A percentile compares a stretch with the other conserved stretches of the same genome.
phyloP scores from a whole-genome alignment of 2,113 vertebrate genomes.

The Nestor notabilis region DNA sequence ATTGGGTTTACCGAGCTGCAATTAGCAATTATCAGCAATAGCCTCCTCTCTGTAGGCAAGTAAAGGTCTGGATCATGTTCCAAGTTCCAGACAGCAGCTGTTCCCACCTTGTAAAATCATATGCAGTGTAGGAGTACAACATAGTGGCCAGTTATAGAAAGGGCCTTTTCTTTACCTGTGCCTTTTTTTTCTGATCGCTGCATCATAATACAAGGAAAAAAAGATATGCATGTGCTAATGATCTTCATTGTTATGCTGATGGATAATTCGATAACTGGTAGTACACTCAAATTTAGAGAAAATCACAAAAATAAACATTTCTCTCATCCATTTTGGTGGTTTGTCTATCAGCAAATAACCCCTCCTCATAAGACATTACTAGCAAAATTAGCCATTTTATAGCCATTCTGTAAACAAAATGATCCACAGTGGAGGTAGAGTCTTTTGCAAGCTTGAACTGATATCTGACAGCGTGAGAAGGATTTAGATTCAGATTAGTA shows the following conservation, averaged over 20 bases:
- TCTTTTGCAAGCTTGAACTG: background rate
- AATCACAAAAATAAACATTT: background rate
- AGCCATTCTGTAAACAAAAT: background rate
- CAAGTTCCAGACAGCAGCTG: background rate
- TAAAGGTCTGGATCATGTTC: background rate
- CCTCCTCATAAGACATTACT: background rate
- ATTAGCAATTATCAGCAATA: constrained; percentile 15
- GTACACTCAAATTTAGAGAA: background rate
- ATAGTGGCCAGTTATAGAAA: background rate
- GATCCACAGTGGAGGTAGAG: background rate
- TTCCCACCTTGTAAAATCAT: background rate
- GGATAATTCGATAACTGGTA: background rate
- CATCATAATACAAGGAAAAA: background rate
- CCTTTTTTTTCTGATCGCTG: background rate
- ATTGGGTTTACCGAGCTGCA: background rate
- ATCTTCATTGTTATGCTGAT: background rate
- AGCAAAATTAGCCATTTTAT: background rate
- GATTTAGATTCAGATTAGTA: background rate
- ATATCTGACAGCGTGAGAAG: background rate
- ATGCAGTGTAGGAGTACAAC: background rate
- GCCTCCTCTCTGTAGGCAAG: background rate
- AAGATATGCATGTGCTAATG: background rate
- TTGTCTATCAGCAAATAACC: background rate
- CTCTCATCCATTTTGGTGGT: background rate
- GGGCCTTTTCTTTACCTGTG: background rate